phyloP scores from a whole-genome alignment of 1,140 invertebrate species.

The Tetramorium alpestre region DNA sequence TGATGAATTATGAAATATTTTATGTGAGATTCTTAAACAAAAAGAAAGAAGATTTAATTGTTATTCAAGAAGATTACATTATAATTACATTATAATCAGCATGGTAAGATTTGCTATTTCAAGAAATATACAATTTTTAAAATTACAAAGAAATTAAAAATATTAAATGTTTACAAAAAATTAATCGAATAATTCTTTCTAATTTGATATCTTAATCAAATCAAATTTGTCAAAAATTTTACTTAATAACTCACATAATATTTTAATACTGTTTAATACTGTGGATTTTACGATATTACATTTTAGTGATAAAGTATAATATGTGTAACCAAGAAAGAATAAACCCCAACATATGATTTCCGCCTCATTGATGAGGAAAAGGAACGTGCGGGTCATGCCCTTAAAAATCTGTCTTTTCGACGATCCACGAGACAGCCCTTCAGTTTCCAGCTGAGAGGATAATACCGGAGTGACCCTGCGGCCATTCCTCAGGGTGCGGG shows the following conservation, averaged over 20 bases:
- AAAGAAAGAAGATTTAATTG: not conserved
- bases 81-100: not conserved
- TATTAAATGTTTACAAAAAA: not conserved
- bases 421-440: constrained; percentile 1
- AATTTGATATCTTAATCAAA: not conserved
- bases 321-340: not conserved
- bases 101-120: not conserved
- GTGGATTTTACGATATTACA: not conserved
- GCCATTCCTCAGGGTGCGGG: not conserved
- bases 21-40: not conserved
- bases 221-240: not conserved
- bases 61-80: constrained; percentile 11
- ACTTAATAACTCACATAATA: not conserved
- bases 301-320: not conserved
- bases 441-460: constrained; percentile 17
- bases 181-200: not conserved
- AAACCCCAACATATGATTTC: constrained; percentile 19
- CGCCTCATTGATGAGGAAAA: constrained; percentile 28
- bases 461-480: not conserved
- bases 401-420: constrained; percentile 47
- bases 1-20: not conserved
- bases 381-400: not conserved
- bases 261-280: not conserved
- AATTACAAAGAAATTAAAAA: not conserved
- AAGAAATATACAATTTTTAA: not conserved